Base-by-base conservation (phyloP, 2,113 vertebrate species). In the Sinocyclocheilus rhinocerous region DNA sequence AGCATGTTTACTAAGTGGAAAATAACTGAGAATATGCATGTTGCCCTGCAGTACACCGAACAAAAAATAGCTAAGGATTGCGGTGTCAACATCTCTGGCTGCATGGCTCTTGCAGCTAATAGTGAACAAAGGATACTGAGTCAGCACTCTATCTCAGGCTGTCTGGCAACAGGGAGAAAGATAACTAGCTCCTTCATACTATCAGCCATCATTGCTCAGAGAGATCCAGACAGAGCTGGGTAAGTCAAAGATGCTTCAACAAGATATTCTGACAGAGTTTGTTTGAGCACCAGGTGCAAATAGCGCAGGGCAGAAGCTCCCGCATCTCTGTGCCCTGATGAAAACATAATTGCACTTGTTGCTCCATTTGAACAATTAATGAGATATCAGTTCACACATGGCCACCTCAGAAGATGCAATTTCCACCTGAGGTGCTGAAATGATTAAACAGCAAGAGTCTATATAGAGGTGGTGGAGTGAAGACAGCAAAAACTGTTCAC, bases 331-430 rank as follows among this genome's bases (percentile, higher is more conserved):
- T 24, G 22, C 12, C 39, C 22, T 75, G 72, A n/a, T 45, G 39
- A 24, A 15, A 73, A 75, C 12, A 48, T 2, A 45, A 75, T 48
- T 48, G 72, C 39, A 75, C 36, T 45, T 45, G 70, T 73, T 72
- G 33, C 70, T 73, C 18, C 18, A 42, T 72, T n/a, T 73, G 4
- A 73, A 73, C 22, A 33, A 77, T 55, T 33, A 55, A 78, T 12
- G 18, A 75, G 72, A 75, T 52, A 50, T 9, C n/a, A 52, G n/a
- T 78, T 36, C 26, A 57, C 76, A 57, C 50, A 33, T 78, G 76
- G 50, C 22, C 24, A 78, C 50, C 26, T 33, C 50, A 36, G 76
- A 18, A 33, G 16, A 78, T 75, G 39, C 11, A 12, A 48, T 75
- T 48, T 42, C 72, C 72, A 48, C 39, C 39, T 75, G 72, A 75